phyloP scores from a whole-genome alignment of 2,888 invertebrate genomes.

The Yponomeuta plumbellus region DNA sequence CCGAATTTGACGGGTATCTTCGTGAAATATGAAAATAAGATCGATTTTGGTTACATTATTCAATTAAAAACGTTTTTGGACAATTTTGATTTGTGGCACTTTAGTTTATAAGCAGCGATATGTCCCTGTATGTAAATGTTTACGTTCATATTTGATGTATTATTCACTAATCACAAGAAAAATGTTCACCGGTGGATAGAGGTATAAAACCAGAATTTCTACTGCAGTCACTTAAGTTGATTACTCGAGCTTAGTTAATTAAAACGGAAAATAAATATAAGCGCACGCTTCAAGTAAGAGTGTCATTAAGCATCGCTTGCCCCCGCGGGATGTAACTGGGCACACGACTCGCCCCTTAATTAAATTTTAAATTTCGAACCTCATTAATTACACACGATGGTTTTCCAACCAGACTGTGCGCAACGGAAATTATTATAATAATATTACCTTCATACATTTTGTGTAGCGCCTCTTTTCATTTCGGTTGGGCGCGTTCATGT shows the following conservation, averaged over 20 bases:
- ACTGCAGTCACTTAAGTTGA: background rate
- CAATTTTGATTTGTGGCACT: too few species aligned
- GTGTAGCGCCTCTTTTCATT: background rate
- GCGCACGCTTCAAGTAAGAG: background rate
- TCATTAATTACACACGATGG: background rate
- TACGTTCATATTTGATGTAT: too few species aligned
- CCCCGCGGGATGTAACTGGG: background rate
- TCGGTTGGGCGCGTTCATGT: background rate
- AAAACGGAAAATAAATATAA: background rate
- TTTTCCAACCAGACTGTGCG: background rate
- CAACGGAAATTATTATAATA: background rate
- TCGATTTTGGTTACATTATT: too few species aligned
- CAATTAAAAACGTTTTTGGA: too few species aligned
- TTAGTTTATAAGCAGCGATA: too few species aligned
- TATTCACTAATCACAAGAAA: too few species aligned
- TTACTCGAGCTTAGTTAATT: background rate
- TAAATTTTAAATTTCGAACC: background rate
- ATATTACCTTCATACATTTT: background rate
- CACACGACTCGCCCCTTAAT: background rate
- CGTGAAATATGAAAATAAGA: too few species aligned
- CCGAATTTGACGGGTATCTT: too few species aligned
- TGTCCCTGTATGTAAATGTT: too few species aligned
- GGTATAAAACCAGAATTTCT: too few species aligned
- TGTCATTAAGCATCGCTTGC: background rate
- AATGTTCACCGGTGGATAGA: too few species aligned